Evolutionary conservation across 1,140 invertebrate species (phyloP).

Genomic region (Chironomus striatipennis): DNA sequence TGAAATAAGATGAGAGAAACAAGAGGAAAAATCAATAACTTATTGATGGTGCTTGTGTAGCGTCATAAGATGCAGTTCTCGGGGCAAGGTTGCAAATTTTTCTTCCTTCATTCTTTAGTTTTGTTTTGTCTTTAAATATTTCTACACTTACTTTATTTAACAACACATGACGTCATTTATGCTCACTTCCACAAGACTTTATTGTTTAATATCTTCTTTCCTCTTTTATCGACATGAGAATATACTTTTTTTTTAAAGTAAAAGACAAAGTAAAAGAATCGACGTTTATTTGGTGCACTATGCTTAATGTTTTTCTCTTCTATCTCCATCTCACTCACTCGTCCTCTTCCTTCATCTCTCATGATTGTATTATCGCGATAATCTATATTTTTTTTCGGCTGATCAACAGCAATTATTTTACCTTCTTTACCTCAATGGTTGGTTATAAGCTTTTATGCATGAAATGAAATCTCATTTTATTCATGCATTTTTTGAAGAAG

Average conservation of each 20-base stretch:
- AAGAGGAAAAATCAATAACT: constrained; percentile 16
- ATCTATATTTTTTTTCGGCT: constrained; percentile 22
- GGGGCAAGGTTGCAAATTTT: constrained; percentile 2
- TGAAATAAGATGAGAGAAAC: constrained; percentile 7
- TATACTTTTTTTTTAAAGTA: neutral
- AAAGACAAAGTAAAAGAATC: neutral
- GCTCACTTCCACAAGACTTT: neutral
- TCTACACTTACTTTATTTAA: too few relatives aligned
- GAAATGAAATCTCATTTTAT: constrained; percentile 23
- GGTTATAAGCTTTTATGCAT: constrained; percentile 16
- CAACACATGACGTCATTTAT: neutral
- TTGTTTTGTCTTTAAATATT: neutral
- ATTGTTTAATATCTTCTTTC: constrained; percentile 15
- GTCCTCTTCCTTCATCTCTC: too few relatives aligned
- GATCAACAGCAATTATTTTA: constrained; percentile 24
- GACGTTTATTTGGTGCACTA: constrained; percentile 21
- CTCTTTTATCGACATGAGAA: neutral
- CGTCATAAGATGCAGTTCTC: neutral
- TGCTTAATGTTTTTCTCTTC: neutral
- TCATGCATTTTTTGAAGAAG: neutral
- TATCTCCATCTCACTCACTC: too few relatives aligned
- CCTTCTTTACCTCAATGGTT: neutral
- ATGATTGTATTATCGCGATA: constrained; percentile 16
- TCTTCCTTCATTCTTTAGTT: neutral
- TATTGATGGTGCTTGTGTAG: neutral